These are phyloP conservation scores for Andrena bucephala DNA, from an alignment of 2,888 invertebrate genomes.

Conservation along the genomic window DNA sequence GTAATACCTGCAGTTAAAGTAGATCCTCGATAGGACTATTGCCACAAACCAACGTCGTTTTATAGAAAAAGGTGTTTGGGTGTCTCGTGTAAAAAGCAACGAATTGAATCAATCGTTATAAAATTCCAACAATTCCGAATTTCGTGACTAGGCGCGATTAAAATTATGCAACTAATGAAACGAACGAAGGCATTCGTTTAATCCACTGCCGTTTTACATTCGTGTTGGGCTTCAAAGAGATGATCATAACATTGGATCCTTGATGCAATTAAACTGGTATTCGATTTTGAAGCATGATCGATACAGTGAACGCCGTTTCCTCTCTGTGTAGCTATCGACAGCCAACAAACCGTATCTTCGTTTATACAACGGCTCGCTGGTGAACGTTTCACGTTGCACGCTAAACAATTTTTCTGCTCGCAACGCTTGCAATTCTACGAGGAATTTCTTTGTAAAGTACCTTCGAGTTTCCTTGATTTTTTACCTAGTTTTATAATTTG, in stretches of 20 bases:
- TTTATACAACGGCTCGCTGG: background rate
- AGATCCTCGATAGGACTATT: too few relatives aligned
- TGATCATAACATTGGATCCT: background rate
- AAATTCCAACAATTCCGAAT: too few relatives aligned
- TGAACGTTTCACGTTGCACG: background rate
- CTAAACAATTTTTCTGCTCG: background rate
- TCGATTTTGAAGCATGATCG: background rate
- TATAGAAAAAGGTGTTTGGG: too few relatives aligned
- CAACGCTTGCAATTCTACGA: background rate
- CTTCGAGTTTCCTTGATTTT: too few relatives aligned
- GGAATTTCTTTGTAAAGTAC: background rate
- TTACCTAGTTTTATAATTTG: too few relatives aligned
- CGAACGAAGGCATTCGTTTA: background rate
- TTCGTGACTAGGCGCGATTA: background rate
- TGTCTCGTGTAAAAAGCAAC: too few relatives aligned
- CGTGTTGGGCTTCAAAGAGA: background rate
- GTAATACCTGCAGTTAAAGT: too few relatives aligned
- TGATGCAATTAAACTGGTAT: background rate
- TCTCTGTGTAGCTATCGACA: background rate
- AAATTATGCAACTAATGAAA: conserved; percentile 6
- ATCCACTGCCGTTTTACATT: background rate
- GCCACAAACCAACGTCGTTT: too few relatives aligned
- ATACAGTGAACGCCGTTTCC: background rate
- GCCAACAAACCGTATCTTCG: conserved; percentile 4
- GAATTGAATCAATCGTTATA: too few relatives aligned